Conservation (phyloP, 2,797 vertebrate genomes). For the Phaenicophaeus curvirostris region DNA sequence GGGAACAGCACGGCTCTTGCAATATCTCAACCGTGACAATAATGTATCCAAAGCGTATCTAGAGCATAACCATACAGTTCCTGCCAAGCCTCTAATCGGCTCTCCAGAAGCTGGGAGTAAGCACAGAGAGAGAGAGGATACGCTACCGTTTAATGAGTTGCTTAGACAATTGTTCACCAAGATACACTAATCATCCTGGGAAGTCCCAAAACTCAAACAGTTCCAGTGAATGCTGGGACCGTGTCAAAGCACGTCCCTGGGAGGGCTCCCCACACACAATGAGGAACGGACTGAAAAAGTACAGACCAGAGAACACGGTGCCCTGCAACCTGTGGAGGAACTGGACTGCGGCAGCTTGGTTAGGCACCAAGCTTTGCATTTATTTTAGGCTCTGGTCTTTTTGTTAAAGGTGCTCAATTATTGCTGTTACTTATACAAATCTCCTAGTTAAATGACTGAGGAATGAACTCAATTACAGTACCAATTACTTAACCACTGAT, state of each 20-base stretch:
- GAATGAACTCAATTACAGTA: neutral
- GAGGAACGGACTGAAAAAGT: constrained; percentile 1
- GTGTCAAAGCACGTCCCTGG: neutral
- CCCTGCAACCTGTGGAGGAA: neutral
- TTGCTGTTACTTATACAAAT: neutral
- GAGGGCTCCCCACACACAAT: neutral
- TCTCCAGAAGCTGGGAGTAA: constrained; percentile 32
- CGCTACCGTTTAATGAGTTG: neutral
- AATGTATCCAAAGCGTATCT: constrained; percentile 59
- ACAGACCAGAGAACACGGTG: neutral
- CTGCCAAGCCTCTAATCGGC: constrained; percentile 63
- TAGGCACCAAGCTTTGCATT: neutral
- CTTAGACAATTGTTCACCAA: constrained; percentile 29
- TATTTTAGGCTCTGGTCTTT: neutral
- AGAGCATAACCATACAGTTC: constrained; percentile 55
- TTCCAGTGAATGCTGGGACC: neutral
- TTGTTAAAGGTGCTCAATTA: neutral
- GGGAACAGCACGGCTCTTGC: neutral
- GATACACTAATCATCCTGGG: neutral
- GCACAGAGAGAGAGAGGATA: constrained; percentile 8
- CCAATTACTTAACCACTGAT: neutral
- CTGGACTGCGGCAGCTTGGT: neutral
- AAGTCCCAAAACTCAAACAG: neutral
- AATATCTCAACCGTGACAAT: constrained; percentile 65
- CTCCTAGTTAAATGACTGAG: neutral